Evolutionary conservation across 2,113 vertebrate species (phyloP).

Genomic region (Sprattus sprattus): DNA sequence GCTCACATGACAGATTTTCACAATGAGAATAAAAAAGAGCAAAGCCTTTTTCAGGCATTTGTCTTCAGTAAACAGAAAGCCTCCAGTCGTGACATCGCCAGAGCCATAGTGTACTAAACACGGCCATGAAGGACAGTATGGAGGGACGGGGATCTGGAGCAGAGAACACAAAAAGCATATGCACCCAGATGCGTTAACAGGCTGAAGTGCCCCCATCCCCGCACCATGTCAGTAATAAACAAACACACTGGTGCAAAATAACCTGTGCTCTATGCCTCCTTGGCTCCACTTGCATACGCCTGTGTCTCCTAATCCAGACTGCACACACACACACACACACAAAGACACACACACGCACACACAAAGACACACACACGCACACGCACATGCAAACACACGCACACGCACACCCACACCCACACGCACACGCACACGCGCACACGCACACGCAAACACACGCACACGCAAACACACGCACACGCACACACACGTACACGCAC

Average conservation of each 20-base stretch:
- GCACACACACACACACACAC: background rate
- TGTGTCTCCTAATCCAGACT: background rate
- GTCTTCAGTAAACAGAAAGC: background rate
- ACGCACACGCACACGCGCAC: background rate
- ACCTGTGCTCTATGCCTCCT: background rate
- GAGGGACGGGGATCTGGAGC: background rate
- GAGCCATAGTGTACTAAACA: background rate
- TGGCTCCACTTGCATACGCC: background rate
- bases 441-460: background rate
- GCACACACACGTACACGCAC: background rate
- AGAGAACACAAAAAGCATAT: background rate
- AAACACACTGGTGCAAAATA: constrained; percentile 31
- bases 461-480: background rate
- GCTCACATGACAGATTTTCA: background rate
- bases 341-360: no score
- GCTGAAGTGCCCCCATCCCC: constrained; percentile 22
- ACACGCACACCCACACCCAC: background rate
- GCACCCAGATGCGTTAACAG: constrained; percentile 37
- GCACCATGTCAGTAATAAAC: constrained; percentile 40
- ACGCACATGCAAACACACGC: background rate
- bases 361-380: background rate
- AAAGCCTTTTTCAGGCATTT: background rate
- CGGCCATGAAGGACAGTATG: no score
- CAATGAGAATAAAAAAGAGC: background rate
- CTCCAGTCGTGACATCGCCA: background rate